A percentile compares a stretch with the other conserved stretches of the same genome.
These are phyloP conservation scores for Meloidogyne floridensis DNA, from an alignment of 1,140 invertebrate species.

Conservation along the genomic window DNA sequence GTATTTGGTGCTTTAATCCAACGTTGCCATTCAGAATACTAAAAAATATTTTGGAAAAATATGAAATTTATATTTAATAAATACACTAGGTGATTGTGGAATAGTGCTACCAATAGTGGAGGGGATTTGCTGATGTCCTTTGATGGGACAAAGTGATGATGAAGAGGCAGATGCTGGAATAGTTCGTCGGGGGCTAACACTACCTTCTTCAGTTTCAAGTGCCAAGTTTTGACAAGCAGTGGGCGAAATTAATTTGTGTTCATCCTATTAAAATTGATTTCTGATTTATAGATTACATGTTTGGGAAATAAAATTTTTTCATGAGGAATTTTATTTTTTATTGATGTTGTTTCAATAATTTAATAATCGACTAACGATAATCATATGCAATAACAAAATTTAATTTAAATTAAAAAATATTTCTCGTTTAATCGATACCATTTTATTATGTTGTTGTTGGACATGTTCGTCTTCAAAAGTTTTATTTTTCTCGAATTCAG, in stretches of 20 bases:
- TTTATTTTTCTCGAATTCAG: neutral
- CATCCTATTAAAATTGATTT: no score
- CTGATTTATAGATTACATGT: no score
- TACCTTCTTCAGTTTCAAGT: neutral
- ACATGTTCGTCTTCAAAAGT: neutral
- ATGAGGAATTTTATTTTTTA: no score
- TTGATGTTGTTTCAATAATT: no score
- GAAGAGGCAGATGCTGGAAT: constrained; percentile 2
- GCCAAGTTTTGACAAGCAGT: neutral
- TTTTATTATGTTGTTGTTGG: neutral
- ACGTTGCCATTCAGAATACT: constrained; percentile 37
- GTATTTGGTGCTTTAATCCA: constrained; percentile 50
- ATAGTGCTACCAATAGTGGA: constrained; percentile 8
- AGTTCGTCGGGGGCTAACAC: neutral
- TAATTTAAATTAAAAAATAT: no score
- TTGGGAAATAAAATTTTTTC: no score
- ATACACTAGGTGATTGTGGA: constrained; percentile 36
- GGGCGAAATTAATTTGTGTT: neutral
- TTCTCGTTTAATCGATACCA: no score
- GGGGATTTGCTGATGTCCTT: constrained; percentile 11
- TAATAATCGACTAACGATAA: no score
- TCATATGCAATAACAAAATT: no score
- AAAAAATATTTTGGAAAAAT: neutral
- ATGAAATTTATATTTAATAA: neutral
- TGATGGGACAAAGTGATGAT: neutral